phyloP scores from a whole-genome alignment of 1,140 invertebrate species.

The Drosophila bocqueti region DNA sequence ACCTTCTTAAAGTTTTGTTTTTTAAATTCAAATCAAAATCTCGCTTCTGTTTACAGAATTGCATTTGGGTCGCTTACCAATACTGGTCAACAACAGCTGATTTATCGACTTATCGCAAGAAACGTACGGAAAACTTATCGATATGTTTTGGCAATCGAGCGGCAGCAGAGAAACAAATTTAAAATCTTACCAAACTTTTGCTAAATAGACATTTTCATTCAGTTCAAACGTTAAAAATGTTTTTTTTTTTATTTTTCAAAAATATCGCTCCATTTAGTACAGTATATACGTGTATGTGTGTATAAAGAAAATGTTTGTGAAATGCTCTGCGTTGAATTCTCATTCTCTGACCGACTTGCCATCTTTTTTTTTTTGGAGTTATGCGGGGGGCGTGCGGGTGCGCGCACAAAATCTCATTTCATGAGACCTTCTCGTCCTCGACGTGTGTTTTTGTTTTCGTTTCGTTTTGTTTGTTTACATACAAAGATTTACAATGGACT shows the following conservation, averaged over 20 bases:
- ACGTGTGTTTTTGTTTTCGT: conserved; percentile 52
- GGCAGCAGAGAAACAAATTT: neutral
- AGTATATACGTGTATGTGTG: conserved; percentile 56
- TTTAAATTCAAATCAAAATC: conserved; percentile 36
- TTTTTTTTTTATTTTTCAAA: conserved; percentile 79
- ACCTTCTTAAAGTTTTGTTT: conserved; percentile 10
- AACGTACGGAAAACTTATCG: neutral
- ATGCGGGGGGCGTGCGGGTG: conserved; percentile 32
- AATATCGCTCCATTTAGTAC: conserved; percentile 76
- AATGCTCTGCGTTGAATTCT: conserved; percentile 72
- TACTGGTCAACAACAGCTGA: neutral
- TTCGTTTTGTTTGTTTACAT: conserved; percentile 69
- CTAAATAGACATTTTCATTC: neutral
- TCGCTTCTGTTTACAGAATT: neutral
- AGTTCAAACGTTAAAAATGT: conserved; percentile 75
- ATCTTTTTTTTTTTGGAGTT: conserved; percentile 26
- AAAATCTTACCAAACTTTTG: neutral
- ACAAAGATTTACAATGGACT: conserved; percentile 74
- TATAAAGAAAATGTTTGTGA: conserved; percentile 65
- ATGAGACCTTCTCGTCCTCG: conserved; percentile 58
- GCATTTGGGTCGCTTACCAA: neutral
- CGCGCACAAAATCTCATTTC: conserved; percentile 59
- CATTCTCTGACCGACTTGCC: conserved; percentile 53
- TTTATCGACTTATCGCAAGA: neutral
- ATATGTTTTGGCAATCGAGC: neutral